Evolutionary conservation across 1,140 invertebrate species (phyloP), one percentile per base, ranked within the genome.

Genomic region (Luehdorfia chinensis): DNA sequence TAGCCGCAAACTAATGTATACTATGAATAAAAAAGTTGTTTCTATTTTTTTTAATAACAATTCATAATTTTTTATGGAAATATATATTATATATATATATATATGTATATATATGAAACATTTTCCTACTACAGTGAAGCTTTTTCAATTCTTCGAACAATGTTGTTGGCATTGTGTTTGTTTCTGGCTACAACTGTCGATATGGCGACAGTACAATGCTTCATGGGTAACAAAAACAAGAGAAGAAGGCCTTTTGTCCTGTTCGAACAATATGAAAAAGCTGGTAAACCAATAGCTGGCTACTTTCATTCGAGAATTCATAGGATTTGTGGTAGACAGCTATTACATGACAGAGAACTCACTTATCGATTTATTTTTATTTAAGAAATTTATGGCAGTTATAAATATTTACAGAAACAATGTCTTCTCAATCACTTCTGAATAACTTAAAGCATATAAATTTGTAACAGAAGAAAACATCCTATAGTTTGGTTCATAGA

Each of bases 151-250:
- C 36, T 43, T 30, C 9, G 30, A 43, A 43, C 23, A 43, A 43
- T 30, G 39, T 43, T 43, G 37, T 43, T 27, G 36, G 9, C 15
- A 16, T 30, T 43, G 15, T 9, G 39, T 43, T 43, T 43, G 30
- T 43, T 43, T 43, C 14, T 28, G 39, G 39, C n/a, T 8, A 13
- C 15, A 18, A 27, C n/a, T 18, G 39, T 43, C 39, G 39, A 43
- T 43, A 27, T 16, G 39, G 39, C 27, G 39, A 43, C 39, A 43
- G 39, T 27, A 43, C 25, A 43, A 43, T 43, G 39, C 39, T 43
- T 43, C 18, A 43, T 43, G 39, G 39, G 39, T 43, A 43, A 43
- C 39, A 15, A 43, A 43, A 43, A 43, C 39, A 43, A 30, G 39
- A 43, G 39, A 43, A 43, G 39, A 25, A 43, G 27, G 39, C 39